Base-by-base conservation (phyloP, 2,797 vertebrate species). In the Pempheris klunzingeri region DNA sequence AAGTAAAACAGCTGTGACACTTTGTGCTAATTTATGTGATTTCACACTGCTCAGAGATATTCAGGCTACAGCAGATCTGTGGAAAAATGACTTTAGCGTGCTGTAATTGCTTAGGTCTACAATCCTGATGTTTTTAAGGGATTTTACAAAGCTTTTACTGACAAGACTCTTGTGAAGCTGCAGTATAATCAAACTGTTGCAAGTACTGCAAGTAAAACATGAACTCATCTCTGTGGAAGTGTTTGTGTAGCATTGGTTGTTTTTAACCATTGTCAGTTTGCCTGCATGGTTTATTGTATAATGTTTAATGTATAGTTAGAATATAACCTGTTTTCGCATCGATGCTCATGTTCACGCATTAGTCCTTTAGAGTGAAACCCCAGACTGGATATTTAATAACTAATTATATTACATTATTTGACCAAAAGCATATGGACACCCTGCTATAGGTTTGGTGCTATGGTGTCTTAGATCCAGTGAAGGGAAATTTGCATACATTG, bases 1-100 rank as follows among this genome's bases (percentile, higher is more conserved):
- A 74, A 74, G 49, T 49, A 55, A 76, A 78, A 54, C 32, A 59
- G 68, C 14, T 41, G 59, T 71, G 69, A 58, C 47, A 49, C 54
- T 58, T 73, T 71, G 68, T 57, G 64, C 38, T 66, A 66, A 81
- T 83, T 79, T 54, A 53, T 77, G 67, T 62, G 14, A 30, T 61
- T 78, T 18, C 4, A 22, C 15, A 10, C 18, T 38, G 49, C 30
- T 34, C 15, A 70, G 22, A 46, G 69, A 68, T 36, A 74, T 82
- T 65, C 24, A 75, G 59, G 54, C 74, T n/a, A 2, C 59, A 59
- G 60, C 18, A 50, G 26, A 32, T 66, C 43, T 7, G 50, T 53
- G 52, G 41, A 62, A 74, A 59, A 80, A 74, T 50, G 55, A 74
- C 22, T 67, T 55, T 1, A 36, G 59, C 65, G 47, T 72, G 18